Evolutionary conservation across 1,140 invertebrate genomes (phyloP), one percentile per base, ranked within the genome.

Genomic region (Leptinotarsa defecta): DNA sequence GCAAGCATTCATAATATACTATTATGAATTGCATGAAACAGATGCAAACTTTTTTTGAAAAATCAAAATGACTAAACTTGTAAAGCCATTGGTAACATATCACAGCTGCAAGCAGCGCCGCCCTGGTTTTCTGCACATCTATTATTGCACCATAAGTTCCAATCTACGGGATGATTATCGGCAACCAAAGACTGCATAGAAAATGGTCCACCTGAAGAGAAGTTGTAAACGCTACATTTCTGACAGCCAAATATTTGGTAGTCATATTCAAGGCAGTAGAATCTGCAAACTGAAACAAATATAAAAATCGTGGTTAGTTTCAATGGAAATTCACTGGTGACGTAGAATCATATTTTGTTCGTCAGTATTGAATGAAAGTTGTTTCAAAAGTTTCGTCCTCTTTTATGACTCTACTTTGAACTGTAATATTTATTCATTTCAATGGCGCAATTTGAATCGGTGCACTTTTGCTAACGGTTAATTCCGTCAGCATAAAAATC

Each of bases 41-140:
- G 8, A 11, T 43, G 34, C 34, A 43, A 43, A 11, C 3, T 43
- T 43, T 43, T 34, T 43, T 43, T 43, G 27, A 34, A 6, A 43
- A 43, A 43, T 43, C 8, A 11, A 43, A 43, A 43, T 43, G 11
- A 43, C 34, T 43, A 43, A 57, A 57, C n/a, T 15, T 57, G 52
- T 57, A 57, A 57, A 57, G 15, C n/a, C 70, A 69, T 78, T 22
- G 88, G 88, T 64, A 87, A 84, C 68, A 87, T 82, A 85, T 89
- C 87, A 84, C 88, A 89, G 80, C 87, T 86, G 83, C 88, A 89
- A 80, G 89, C 89, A 34, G 85, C 86, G 0, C 89, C 89, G 0
- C 89, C 89, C 13, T 88, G 86, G 0, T 87, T 87, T 78, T 84
- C 85, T 74, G 84, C 81, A 82, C 89, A 89, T 77, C 86, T 82